Base-by-base conservation (phyloP, 2,113 vertebrate species). In the Paradisaea rubra region DNA sequence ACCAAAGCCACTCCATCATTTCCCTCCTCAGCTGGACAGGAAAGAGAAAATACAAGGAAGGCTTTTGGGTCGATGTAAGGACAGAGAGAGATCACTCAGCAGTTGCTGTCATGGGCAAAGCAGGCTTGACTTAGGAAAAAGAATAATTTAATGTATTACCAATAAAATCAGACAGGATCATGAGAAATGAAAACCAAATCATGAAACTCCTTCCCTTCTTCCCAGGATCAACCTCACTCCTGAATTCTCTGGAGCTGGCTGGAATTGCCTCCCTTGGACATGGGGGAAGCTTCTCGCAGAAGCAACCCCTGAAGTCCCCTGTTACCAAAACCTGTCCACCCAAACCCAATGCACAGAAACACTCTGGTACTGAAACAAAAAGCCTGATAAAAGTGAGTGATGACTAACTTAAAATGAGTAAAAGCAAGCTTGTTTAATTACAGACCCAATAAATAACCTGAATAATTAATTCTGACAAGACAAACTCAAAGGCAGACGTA, bases 101-200 rank as follows among this genome's bases (percentile, higher is more conserved):
- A 42, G 21, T 9, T 56, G 25, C 22, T 19, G 8, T 19, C 42
- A 49, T 0, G 0, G 27, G 31, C 8, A 63, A 70, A 83, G 13
- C 35, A 77, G 56, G 27, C 22, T 63, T 42, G 31, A 28, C 22
- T 33, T 33, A 18, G 15, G 14, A 13, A 68, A 83, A 33, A 15
- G 5, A 33, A 42, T 33, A 76, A 56, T 49, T 60, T 31, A 41
- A 56, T 76, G 11, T 50, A 63, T 49, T 33, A 5, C 25, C 2
- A 3, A 28, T 77, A 33, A 63, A 89, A 69, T 22, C 61, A 61
- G 41, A 68, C 17, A 47, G 47, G 30, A 5, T 47, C 53, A 82
- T 33, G 54, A 76, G 47, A 69, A 76, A 69, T 61, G 35, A 31
- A 89, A 69, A 61, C 6, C 30, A 61, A 61, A 54, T 42, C 21